phyloP scores from a whole-genome alignment of 2,113 vertebrate species.

The Galbula dea region DNA sequence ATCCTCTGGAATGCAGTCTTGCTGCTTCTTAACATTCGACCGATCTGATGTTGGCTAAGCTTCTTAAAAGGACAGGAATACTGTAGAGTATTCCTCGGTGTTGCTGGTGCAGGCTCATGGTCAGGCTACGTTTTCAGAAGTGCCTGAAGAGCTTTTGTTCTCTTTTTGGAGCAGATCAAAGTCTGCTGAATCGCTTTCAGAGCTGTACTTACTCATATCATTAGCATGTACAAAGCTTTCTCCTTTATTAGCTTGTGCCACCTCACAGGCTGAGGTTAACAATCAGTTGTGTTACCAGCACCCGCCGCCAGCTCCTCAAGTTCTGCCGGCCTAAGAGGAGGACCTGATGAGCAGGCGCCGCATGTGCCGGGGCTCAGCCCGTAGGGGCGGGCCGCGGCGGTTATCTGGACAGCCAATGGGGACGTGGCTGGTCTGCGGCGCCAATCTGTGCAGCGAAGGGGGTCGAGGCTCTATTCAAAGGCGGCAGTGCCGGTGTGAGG shows the following conservation, averaged over 20 bases:
- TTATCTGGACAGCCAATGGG: too few species aligned
- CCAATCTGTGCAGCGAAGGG: too few species aligned
- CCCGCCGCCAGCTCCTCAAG: too few species aligned
- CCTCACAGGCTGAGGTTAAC: constrained; percentile 13
- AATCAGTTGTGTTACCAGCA: neutral
- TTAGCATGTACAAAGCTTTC: constrained; percentile 61
- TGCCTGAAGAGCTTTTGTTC: constrained; percentile 10
- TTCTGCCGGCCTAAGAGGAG: too few species aligned
- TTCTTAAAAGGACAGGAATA: neutral
- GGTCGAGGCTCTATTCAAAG: too few species aligned
- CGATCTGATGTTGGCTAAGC: neutral
- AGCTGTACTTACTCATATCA: constrained; percentile 60
- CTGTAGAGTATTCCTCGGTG: neutral
- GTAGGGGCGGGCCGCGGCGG: too few species aligned
- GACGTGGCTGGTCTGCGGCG: too few species aligned
- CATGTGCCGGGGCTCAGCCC: too few species aligned
- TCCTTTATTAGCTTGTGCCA: neutral
- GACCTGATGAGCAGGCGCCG: too few species aligned
- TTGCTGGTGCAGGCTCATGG: fast-evolving
- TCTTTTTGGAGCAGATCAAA: constrained; percentile 22
- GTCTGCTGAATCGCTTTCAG: neutral
- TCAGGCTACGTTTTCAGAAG: neutral
- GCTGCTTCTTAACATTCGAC: neutral
- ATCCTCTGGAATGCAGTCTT: neutral
- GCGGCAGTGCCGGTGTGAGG: too few species aligned